Base-by-base conservation (phyloP, 2,888 invertebrate genomes). In the Colostygia pectinataria region DNA sequence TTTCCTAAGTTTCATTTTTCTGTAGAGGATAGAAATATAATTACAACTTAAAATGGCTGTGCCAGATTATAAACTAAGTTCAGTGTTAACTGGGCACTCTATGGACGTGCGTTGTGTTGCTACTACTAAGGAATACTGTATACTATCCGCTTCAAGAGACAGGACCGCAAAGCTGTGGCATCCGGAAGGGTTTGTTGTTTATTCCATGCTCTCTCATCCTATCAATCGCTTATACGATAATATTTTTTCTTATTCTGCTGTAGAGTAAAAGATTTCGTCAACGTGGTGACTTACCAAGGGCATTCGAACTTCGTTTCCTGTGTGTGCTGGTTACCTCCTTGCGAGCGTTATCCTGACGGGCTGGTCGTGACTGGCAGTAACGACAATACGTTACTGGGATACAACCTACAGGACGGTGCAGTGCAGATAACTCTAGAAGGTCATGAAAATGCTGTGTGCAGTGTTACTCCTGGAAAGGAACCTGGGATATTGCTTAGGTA, bases 141-240 rank as follows among this genome's bases (percentile, higher is more conserved):
- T 98, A 66, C 87, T 98, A 31, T 97, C 98, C 4, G 96, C 95
- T 14, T 98, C 98, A 2, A 92, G 98, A 65, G 98, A 98, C 82
- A 94, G 94, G 79, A 96, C 96, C 9, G 94, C 96, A 1, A 95
- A 95, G 83, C 86, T 97, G 27, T 98, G 98, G 98, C 93, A 93
- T 72, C 94, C 95, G 28, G 93, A 93, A 72, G 93, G 93, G 95
- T 94, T 88, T 75, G 78, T 74, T 1, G 13, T 13, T 14, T 13
- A 29, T 12, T 13, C 25, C 25, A n/a, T 29, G 28, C 1, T 29
- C 6, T 13, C 12, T 2, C 7, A n/a, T n/a, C n/a, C n/a, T n/a
- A n/a, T n/a, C n/a, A n/a, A n/a, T n/a, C 1, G 27, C 18, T 8
- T 25, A 15, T 3, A 23, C 23, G 4, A 9, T 28, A 27, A 5